Evolutionary conservation across 1,140 invertebrate species (phyloP).

Genomic region (Patella vulgata): DNA sequence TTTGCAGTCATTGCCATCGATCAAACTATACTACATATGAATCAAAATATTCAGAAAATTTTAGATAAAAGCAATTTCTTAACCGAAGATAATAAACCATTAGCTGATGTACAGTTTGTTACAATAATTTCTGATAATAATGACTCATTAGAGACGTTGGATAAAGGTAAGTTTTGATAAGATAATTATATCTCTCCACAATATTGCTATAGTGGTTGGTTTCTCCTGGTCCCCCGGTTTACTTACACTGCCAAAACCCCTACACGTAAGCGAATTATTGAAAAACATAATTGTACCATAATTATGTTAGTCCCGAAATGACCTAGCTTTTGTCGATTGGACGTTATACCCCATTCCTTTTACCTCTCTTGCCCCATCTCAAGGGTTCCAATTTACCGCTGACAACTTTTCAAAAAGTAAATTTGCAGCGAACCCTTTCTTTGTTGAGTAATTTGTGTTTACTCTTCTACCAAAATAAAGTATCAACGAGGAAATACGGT

Average conservation of each 20-base stretch:
- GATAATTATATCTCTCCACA: background rate
- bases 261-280: too few species aligned
- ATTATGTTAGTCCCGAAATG: too few species aligned
- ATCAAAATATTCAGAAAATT: constrained; percentile 8
- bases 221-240: too few species aligned
- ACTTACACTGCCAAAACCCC: too few species aligned
- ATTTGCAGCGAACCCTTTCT: too few species aligned
- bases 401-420: background rate
- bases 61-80: constrained; percentile 1
- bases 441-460: too few species aligned
- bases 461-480: too few species aligned
- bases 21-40: constrained; percentile 2
- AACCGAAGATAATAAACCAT: background rate
- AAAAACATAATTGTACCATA: too few species aligned
- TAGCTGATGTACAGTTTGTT: constrained; percentile 7
- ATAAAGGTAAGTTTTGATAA: constrained; percentile 13
- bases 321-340: too few species aligned
- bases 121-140: constrained; percentile 9
- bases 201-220: background rate
- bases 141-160: constrained; percentile 12
- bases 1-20: constrained; percentile 18
- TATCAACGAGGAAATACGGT: too few species aligned
- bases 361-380: background rate
- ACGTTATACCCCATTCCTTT: too few species aligned
- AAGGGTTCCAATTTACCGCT: background rate